Base-by-base conservation (phyloP, 2,113 vertebrate genomes). In the Sterna hirundo region DNA sequence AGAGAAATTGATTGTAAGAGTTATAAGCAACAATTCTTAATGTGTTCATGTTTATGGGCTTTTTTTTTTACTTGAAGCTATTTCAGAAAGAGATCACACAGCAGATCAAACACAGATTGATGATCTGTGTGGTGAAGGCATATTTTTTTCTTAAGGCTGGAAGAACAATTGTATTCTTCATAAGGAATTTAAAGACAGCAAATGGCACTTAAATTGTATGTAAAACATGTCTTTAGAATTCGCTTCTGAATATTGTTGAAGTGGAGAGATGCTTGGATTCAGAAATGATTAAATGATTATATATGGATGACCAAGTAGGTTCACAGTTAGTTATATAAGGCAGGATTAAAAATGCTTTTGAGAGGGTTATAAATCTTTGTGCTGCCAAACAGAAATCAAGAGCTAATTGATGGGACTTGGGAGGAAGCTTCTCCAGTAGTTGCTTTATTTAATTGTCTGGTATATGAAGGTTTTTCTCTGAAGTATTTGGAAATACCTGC, bases 311-410 rank as follows among this genome's bases (percentile, higher is more conserved):
- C 80, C 93, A 94, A 92, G 72, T 55, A 64, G 47, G 42, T 74
- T 90, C 91, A n/a, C 46, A 71, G 75, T 95, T 95, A 75, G 58
- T 94, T 95, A 78, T 4, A 23, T 96, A 95, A 96, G 47, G 66
- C 86, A 89, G 88, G 88, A 95, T 91, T 94, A 85, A 94, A 94
- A 95, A 95, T 66, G 81, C 78, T 91, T 94, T 77, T 5, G 23
- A 15, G 89, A 83, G 86, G 58, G 89, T 90, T 87, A 40, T 85
- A 89, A 91, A 93, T 89, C 83, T 91, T 81, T 46, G 42, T 75
- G 57, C 70, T 85, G 82, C 62, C 66, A 58, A 76, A 49, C 78
- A 95, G 62, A 89, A 96, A 42, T 83, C 74, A 62, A 62, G 83
- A 87, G 81, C 57, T 87, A 93, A 91, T 69, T 80, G 86, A 38